Evolutionary conservation across 30 jellyfish, hydroid and myxozoan species (phyloP), one percentile per base, ranked within the genome.

Genomic region (Aurelia aurita complex sp. Pacific): DNA sequence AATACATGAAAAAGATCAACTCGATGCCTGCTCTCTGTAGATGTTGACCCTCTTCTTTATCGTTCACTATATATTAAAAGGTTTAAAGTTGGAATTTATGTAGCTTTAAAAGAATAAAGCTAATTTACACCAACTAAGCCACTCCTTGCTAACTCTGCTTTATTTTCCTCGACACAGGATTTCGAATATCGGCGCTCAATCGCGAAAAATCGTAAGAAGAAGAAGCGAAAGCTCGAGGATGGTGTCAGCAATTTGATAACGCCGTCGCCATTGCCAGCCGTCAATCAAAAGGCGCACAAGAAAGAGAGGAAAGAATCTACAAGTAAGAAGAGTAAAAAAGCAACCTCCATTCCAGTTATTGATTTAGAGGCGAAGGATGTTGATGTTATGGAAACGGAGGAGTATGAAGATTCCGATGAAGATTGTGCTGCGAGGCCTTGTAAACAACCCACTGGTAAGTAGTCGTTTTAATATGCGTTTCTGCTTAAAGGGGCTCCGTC

Each of bases 371-470:
- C 80, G 2, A 79, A 63, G 33, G 69, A 59, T 79, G 88, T 80
- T 62, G 96, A 88, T 19, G 96, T 76, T 10, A 67, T 68, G 73
- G 92, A 87, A 52, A 71, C 83, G 51, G 94, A 67, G 10, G 98
- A 88, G 14, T 66, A 73, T 23, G 97, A 80, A 4, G 95, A 89
- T 35, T 94, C 86, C 8, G 99, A 94, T 13, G 99, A 94, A 33
- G 97, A 89, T 65, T 94, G 99, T 62, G 89, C 97, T 50, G 97
- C 97, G 15, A 80, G 67, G 69, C 97, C 97, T 2, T 94, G 99
- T 80, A 77, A 70, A 33, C 97, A 89, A 67, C 99, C 99, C 50
- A 68, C 91, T 35, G 99, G 99, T 94, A 69, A 74, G 73, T 14
- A 32, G 10, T 14, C 15, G 11, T 18, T 51, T 51, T 23, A 5